Evolutionary conservation across 1,140 invertebrate genomes (phyloP), one percentile per base, ranked within the genome.

Genomic region (Sarcophaga peregrina): DNA sequence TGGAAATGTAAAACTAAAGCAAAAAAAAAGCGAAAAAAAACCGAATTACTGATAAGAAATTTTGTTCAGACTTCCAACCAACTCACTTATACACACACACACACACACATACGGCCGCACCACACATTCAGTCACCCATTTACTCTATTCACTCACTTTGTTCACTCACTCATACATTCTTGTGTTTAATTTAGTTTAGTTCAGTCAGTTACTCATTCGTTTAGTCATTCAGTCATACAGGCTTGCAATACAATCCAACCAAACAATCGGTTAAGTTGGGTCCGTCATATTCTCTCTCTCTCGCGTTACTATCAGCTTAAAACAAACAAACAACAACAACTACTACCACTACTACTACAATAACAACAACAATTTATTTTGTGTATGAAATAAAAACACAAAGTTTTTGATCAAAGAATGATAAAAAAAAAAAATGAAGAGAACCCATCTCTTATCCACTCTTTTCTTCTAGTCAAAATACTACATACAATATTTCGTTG

Each of bases 401-500:
- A 78, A 78, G 25, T 78, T 47, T 78, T 78, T 78, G 75, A 78
- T 78, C 75, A 78, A 78, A 78, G 75, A 17, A 78, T 78, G 75
- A 78, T 78, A 47, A 78, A 52, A 78, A 78, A 78, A 78, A 8
- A 11, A 20, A 52, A 78, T 47, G 50, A 47, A n/a, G 50, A 78
- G 50, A 78, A 50, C 75, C 75, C 75, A 78, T 78, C 1, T 37
- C 25, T 37, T 4, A 2, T 37, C 25, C 4, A 2, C 25, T 37
- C 25, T 37, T n/a, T 37, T 37, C 25, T 37, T 37, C 75, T 78
- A 78, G 75, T 78, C 75, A 20, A 78, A 78, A 78, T 78, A 52
- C n/a, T n/a, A n/a, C n/a, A 37, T 72, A 25, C 62, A 25, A 9
- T 72, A 25, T 25, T 10, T 20, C 20, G 58, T 8, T 68, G 58